These are phyloP conservation scores for Myocastor coypus DNA, from an alignment of 2,113 vertebrate species.

Conservation along the genomic window DNA sequence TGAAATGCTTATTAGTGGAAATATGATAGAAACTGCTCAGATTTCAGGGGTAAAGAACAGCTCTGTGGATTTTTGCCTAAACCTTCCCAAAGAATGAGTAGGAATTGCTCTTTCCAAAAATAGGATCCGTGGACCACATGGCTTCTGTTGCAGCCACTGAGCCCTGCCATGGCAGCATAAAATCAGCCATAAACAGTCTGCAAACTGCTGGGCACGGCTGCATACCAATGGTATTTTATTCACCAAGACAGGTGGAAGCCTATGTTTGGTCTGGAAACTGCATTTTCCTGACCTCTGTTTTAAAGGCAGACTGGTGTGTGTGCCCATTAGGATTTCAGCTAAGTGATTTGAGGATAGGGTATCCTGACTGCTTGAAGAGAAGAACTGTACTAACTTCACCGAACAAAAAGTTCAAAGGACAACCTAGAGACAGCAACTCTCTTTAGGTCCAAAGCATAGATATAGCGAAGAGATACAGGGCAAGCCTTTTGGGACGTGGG, in stretches of 20 bases:
- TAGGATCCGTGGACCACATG: background rate
- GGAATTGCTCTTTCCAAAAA: background rate
- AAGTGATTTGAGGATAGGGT: background rate
- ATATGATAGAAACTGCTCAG: background rate
- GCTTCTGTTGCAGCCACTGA: background rate
- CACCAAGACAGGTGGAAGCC: background rate
- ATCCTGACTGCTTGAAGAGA: background rate
- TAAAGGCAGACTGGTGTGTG: background rate
- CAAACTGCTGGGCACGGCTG: background rate
- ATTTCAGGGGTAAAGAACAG: background rate
- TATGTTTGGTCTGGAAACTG: background rate
- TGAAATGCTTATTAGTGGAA: background rate
- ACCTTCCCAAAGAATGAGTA: background rate
- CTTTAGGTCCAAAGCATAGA: background rate
- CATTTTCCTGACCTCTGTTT: rapidly evolving
- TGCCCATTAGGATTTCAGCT: background rate
- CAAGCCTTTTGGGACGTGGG: background rate
- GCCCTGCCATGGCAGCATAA: background rate
- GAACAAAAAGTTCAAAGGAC: background rate
- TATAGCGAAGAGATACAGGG: background rate
- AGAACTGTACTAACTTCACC: background rate
- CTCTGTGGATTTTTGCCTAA: background rate
- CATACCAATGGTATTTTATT: background rate
- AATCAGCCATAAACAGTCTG: background rate
- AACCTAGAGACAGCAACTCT: background rate